Evolutionary conservation across 1,140 invertebrate genomes (phyloP).

Genomic region (Drosophila azteca): DNA sequence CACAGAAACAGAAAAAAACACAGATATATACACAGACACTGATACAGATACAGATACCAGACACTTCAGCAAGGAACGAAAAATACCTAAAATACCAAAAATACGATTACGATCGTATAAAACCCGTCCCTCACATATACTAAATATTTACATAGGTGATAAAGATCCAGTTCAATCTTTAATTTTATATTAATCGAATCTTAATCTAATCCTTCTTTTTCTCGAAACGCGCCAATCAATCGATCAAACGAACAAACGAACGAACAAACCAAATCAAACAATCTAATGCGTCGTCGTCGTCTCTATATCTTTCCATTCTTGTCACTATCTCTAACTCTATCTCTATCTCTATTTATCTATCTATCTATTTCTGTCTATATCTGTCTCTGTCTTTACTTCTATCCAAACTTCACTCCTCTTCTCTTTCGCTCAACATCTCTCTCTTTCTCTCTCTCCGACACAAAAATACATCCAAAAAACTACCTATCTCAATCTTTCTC

Average conservation of each 20-base stretch:
- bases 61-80: conserved; percentile 39
- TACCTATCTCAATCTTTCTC: conserved; percentile 32
- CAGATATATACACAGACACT: conserved; percentile 12
- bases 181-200: conserved; percentile 63
- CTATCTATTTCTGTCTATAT: conserved; percentile 20
- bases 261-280: conserved; percentile 35
- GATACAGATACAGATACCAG: conserved; percentile 13
- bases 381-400: conserved; percentile 31
- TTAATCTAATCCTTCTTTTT: conserved; percentile 63
- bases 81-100: conserved; percentile 1
- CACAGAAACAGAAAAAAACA: conserved; percentile 27
- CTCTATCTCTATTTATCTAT: conserved; percentile 15
- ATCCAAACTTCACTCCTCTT: conserved; percentile 20
- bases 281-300: conserved; percentile 49
- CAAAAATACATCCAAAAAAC: conserved; percentile 30
- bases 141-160: conserved; percentile 39
- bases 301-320: conserved; percentile 27
- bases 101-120: too few species aligned
- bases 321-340: conserved; percentile 12
- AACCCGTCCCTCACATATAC: too few species aligned
- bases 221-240: conserved; percentile 51
- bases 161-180: conserved; percentile 57
- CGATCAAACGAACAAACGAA: conserved; percentile 20
- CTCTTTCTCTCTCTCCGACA: conserved; percentile 22
- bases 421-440: conserved; percentile 26